These are phyloP conservation scores for Thymelicus lineola DNA, from an alignment of 2,888 invertebrate genomes.

Conservation along the genomic window DNA sequence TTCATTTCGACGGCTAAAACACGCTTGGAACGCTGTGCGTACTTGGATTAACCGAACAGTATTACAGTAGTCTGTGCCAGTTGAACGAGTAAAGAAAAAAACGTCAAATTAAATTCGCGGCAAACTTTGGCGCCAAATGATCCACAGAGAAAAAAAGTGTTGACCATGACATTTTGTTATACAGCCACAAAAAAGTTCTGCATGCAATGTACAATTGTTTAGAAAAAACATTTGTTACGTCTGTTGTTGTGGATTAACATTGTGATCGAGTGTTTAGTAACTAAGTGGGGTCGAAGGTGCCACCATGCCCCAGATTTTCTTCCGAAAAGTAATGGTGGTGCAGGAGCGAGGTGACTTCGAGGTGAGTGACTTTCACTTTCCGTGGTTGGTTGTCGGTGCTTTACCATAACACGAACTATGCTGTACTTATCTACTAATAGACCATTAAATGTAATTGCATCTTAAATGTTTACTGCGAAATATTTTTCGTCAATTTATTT, in stretches of 20 bases:
- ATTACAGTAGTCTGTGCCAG: constrained; percentile 21
- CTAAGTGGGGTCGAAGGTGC: constrained; percentile 57
- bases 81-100: constrained; percentile 28
- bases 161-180: constrained; percentile 46
- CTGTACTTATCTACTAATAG: constrained; percentile 6
- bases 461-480: background rate
- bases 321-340: constrained; percentile 83
- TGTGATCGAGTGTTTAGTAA: constrained; percentile 25
- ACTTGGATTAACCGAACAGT: constrained; percentile 16
- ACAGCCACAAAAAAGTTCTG: constrained; percentile 42
- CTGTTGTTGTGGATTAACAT: constrained; percentile 26
- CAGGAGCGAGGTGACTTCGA: constrained; percentile 75
- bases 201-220: constrained; percentile 34
- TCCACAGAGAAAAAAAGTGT: constrained; percentile 32
- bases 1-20: constrained; percentile 31
- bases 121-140: constrained; percentile 33
- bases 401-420: constrained; percentile 29
- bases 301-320: constrained; percentile 82
- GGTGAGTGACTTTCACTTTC: constrained; percentile 82
- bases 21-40: constrained; percentile 20
- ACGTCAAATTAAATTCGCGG: constrained; percentile 41
- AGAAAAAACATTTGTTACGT: constrained; percentile 25
- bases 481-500: background rate
- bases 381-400: constrained; percentile 45
- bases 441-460: constrained; percentile 3